phyloP scores from a whole-genome alignment of 2,113 vertebrate genomes.

The Dicaeum eximium region DNA sequence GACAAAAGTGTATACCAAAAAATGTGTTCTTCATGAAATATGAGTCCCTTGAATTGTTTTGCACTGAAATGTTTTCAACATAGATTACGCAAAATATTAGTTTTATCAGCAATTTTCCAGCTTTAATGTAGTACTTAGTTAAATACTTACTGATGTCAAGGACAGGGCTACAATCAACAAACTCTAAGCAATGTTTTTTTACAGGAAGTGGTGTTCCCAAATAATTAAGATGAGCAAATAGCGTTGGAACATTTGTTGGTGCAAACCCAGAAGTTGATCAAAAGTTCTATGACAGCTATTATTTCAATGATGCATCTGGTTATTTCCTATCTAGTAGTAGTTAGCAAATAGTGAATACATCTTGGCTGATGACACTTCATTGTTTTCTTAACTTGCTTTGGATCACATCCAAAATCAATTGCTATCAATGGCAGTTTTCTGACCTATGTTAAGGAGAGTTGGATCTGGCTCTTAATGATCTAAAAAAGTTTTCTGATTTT shows the following conservation, averaged over 20 bases:
- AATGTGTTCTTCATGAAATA: neutral
- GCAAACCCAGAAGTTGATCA: neutral
- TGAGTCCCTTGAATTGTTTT: neutral
- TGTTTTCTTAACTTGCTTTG: neutral
- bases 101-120: neutral
- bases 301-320: neutral
- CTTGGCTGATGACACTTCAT: neutral
- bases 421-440: neutral
- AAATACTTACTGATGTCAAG: neutral
- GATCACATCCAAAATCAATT: neutral
- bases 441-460: neutral
- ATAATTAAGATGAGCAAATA: neutral
- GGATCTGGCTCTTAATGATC: neutral
- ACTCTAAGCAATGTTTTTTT: neutral
- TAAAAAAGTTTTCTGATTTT: neutral
- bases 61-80: neutral
- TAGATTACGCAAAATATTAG: neutral
- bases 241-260: neutral
- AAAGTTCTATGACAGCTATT: neutral
- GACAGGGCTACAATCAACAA: neutral
- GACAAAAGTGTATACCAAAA: neutral
- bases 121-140: neutral
- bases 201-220: neutral
- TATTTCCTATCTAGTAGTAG: neutral
- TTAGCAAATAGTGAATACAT: neutral